Percentiles rank a stretch among this genome's conserved stretches.
Conservation (phyloP, 2,888 invertebrate species). For the Synanthedon formicaeformis region DNA sequence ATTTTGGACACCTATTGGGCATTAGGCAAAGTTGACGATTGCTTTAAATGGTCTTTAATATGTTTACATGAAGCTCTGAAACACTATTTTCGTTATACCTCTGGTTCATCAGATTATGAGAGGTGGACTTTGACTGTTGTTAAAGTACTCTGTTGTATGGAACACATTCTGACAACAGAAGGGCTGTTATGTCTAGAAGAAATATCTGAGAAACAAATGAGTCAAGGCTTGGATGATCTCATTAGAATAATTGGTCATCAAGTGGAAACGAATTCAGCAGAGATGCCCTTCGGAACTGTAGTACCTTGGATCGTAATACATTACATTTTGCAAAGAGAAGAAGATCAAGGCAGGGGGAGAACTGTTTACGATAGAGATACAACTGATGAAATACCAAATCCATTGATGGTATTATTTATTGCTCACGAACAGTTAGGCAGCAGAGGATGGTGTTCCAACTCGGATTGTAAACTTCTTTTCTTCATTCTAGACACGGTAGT, state of each 20-base stretch:
- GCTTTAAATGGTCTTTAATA: conserved; percentile 82
- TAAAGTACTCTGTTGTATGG: conserved; percentile 57
- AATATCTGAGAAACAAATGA: conserved; percentile 70
- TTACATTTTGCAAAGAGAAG: conserved; percentile 80
- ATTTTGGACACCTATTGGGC: conserved; percentile 77
- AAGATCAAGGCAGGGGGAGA: conserved; percentile 74
- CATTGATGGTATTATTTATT: conserved; percentile 81
- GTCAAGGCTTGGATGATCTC: conserved; percentile 79
- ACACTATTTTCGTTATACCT: conserved; percentile 67
- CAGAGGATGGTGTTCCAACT: conserved; percentile 81
- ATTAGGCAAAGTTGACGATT: conserved; percentile 71
- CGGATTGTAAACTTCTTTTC: conserved; percentile 81
- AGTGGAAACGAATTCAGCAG: conserved; percentile 77
- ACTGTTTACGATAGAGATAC: conserved; percentile 44
- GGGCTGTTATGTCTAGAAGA: conserved; percentile 61
- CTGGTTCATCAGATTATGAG: conserved; percentile 51
- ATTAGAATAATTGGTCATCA: conserved; percentile 82
- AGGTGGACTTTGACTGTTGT: conserved; percentile 58
- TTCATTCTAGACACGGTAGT: conserved; percentile 82
- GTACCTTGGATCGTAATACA: conserved; percentile 88
- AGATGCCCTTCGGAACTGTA: conserved; percentile 77
- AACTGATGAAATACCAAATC: conserved; percentile 75
- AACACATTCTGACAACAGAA: conserved; percentile 53
- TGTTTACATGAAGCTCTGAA: conserved; percentile 81
- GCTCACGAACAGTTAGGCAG: conserved; percentile 87